Conservation (phyloP, 2,888 invertebrate genomes). For the Leucania comma region DNA sequence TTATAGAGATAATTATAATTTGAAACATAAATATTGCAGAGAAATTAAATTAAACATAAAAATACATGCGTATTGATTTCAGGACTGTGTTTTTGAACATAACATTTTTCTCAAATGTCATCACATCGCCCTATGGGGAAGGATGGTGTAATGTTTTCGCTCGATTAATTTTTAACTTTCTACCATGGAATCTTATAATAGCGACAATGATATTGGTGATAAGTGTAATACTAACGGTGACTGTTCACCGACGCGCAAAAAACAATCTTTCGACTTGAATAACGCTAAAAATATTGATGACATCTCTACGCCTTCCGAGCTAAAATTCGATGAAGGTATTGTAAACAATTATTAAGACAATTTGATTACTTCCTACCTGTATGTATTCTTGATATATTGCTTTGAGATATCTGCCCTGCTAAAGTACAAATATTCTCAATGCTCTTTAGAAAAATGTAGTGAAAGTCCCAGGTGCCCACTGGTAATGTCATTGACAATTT, state of each 20-base stretch:
- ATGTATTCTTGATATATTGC: slow-evolving; percentile 41
- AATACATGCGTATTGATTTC: neutral
- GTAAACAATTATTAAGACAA: slow-evolving; percentile 77
- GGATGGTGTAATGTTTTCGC: slow-evolving; percentile 87
- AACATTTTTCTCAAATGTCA: slow-evolving; percentile 75
- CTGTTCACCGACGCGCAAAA: slow-evolving; percentile 76
- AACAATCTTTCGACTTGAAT: slow-evolving; percentile 78
- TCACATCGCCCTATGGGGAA: slow-evolving; percentile 69
- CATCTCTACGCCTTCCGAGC: slow-evolving; percentile 91
- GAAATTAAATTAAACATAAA: neutral
- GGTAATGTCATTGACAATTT: slow-evolving; percentile 61
- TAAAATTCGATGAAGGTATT: slow-evolving; percentile 93
- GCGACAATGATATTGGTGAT: slow-evolving; percentile 77
- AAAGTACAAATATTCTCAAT: neutral
- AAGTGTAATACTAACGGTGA: slow-evolving; percentile 82
- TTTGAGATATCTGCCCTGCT: slow-evolving; percentile 32
- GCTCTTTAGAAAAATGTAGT: slow-evolving; percentile 50
- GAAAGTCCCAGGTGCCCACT: slow-evolving; percentile 66
- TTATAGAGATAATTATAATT: neutral
- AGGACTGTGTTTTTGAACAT: slow-evolving; percentile 59
- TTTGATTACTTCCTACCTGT: slow-evolving; percentile 68
- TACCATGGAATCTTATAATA: slow-evolving; percentile 83
- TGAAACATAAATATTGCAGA: neutral
- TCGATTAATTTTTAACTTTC: slow-evolving; percentile 78
- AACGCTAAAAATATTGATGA: slow-evolving; percentile 88